A percentile compares a stretch with the other conserved stretches of the same genome.
These are phyloP conservation scores for Caradrina kadenii DNA, from an alignment of 2,888 invertebrate species.

Conservation along the genomic window DNA sequence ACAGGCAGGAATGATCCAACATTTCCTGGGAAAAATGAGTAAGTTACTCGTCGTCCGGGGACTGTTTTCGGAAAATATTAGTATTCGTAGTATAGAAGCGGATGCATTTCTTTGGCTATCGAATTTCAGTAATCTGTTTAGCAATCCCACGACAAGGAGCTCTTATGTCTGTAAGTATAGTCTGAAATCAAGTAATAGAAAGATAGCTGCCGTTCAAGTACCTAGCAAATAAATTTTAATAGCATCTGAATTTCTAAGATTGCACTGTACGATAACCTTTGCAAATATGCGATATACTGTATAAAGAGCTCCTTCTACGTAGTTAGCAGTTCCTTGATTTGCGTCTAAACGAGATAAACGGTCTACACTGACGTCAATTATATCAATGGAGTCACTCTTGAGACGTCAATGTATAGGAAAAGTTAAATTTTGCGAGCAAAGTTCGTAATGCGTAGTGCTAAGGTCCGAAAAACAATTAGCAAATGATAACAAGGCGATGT, in stretches of 20 bases:
- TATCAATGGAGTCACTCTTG: slow-evolving; percentile 61
- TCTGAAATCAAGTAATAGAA: slow-evolving; percentile 19
- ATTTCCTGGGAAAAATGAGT: slow-evolving; percentile 31
- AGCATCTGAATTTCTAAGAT: slow-evolving; percentile 42
- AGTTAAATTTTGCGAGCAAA: slow-evolving; percentile 37
- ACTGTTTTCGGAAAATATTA: slow-evolving; percentile 31
- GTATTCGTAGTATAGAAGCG: slow-evolving; percentile 1
- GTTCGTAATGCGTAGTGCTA: slow-evolving; percentile 28
- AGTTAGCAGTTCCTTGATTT: slow-evolving; percentile 65
- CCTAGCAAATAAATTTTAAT: slow-evolving; percentile 34
- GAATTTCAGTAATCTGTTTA: slow-evolving; percentile 7
- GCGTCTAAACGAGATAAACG: slow-evolving; percentile 66
- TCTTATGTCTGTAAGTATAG: neutral
- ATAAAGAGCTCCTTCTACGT: slow-evolving; percentile 57
- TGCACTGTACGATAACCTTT: slow-evolving; percentile 65
- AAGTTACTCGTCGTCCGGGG: slow-evolving; percentile 5
- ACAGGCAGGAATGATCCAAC: slow-evolving; percentile 17
- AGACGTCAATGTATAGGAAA: slow-evolving; percentile 56
- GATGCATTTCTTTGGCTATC: slow-evolving; percentile 21
- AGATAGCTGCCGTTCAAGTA: slow-evolving; percentile 15
- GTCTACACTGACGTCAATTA: slow-evolving; percentile 73
- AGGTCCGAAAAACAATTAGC: slow-evolving; percentile 36
- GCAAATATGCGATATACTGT: slow-evolving; percentile 49
- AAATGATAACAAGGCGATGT: slow-evolving; percentile 21
- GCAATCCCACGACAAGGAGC: neutral